Evolutionary conservation across 2,797 vertebrate species (phyloP).

Genomic region (Fringilla coelebs): DNA sequence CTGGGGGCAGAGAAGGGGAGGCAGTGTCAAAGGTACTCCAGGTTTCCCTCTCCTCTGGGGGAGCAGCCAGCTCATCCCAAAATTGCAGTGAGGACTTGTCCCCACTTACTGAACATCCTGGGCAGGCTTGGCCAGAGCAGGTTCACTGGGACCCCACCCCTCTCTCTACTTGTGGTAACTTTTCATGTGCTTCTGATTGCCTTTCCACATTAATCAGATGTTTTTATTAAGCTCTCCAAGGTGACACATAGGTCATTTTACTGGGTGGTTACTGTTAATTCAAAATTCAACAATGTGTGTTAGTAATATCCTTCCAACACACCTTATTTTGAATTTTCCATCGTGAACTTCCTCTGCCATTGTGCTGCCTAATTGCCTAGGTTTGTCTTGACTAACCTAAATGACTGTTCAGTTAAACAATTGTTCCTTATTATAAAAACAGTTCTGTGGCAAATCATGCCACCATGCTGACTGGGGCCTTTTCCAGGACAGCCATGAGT

Average conservation of each 20-base stretch:
- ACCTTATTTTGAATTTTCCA: slow-evolving; percentile 57
- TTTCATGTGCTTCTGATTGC: slow-evolving; percentile 30
- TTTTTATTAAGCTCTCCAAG: slow-evolving; percentile 47
- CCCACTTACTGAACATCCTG: slow-evolving; percentile 13
- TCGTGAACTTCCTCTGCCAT: slow-evolving; percentile 51
- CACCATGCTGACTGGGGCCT: not conserved
- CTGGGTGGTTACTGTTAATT: slow-evolving; percentile 64
- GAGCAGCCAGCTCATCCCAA: not conserved
- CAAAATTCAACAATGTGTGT: slow-evolving; percentile 43
- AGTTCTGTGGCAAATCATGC: not conserved
- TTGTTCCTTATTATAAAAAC: not conserved
- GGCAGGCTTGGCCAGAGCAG: not conserved
- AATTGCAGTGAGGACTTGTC: not conserved
- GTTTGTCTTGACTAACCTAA: slow-evolving; percentile 33
- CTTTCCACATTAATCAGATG: slow-evolving; percentile 43
- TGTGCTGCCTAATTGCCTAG: slow-evolving; percentile 46
- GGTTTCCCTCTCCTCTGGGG: not conserved
- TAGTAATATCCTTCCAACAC: slow-evolving; percentile 63
- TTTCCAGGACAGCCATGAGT: not conserved
- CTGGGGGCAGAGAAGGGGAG: not conserved
- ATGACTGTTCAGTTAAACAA: not conserved
- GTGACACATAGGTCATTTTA: slow-evolving; percentile 54
- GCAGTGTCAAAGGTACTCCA: not conserved
- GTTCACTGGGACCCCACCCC: slow-evolving; percentile 14
- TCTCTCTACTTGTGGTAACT: not conserved